Conservation (phyloP, 2,797 vertebrate species). For the Sebastes cheni region DNA sequence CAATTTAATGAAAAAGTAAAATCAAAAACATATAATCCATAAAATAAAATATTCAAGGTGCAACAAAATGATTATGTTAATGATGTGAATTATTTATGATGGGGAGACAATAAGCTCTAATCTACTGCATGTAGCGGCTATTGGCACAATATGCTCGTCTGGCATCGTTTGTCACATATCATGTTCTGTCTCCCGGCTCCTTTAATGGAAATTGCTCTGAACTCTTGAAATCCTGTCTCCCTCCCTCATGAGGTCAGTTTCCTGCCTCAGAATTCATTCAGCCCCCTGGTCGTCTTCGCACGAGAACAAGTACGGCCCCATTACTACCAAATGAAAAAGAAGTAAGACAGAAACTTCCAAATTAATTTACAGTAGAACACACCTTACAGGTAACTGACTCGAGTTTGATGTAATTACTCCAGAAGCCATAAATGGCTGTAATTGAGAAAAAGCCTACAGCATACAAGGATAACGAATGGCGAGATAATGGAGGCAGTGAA, state of each 20-base stretch:
- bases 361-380: slow-evolving; percentile 86
- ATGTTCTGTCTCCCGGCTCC: slow-evolving; percentile 56
- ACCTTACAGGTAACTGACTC: slow-evolving; percentile 86
- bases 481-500: slow-evolving; percentile 81
- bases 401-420: slow-evolving; percentile 86
- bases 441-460: slow-evolving; percentile 87
- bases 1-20: background rate
- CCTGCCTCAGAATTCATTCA: slow-evolving; percentile 73
- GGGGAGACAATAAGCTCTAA: slow-evolving; percentile 36
- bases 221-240: slow-evolving; percentile 69
- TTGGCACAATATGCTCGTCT: slow-evolving; percentile 45
- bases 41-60: background rate
- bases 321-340: slow-evolving; percentile 82
- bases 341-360: slow-evolving; percentile 82
- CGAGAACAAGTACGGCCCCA: slow-evolving; percentile 70
- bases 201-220: slow-evolving; percentile 73
- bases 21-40: background rate
- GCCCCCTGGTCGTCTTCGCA: slow-evolving; percentile 78
- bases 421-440: slow-evolving; percentile 83
- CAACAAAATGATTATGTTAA: slow-evolving; percentile 6
- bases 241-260: slow-evolving; percentile 72
- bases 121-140: slow-evolving; percentile 12
- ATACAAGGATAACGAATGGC: slow-evolving; percentile 81
- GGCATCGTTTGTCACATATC: slow-evolving; percentile 64
- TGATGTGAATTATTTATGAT: slow-evolving; percentile 34